Base-by-base conservation (phyloP, 2,113 vertebrate genomes). In the Calonectris borealis region DNA sequence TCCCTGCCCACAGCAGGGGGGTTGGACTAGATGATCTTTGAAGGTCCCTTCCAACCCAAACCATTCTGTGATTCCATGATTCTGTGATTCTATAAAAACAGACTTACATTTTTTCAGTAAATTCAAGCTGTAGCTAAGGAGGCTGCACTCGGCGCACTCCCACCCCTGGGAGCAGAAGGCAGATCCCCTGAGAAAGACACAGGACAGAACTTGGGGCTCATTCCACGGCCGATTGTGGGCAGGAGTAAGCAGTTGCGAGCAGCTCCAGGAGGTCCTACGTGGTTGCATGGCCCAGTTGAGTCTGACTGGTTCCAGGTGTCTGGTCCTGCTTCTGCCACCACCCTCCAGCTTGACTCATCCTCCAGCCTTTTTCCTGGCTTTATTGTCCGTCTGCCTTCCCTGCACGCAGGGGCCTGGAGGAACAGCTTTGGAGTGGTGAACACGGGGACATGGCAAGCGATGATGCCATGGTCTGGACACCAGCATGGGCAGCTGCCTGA, bases 171-270 rank as follows among this genome's bases (percentile, higher is more conserved):
- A 72, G 58, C 29, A 81, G 58, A 25, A 42, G 65, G 12, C 19
- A 42, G n/a, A 42, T 49, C 7, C 40, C 40, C 22, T 2, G 3
- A 49, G 42, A 25, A 64, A 11, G 34, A n/a, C 10, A 6, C 58
- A 31, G 51, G 49, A 16, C 24, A 57, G 68, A 81, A 27, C 58
- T 2, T 17, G 25, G 49, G 49, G 19, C n/a, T 65, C 24, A 65
- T 5, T 0, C 29, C 4, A 3, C 0, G 1, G 51, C 9, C 1
- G 32, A 27, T 1, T 44, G 38, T 10, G 17, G 22, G 19, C 40
- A 40, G 57, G 26, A 46, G 32, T 8, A 6, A 51, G 36, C 46
- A 68, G 51, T 27, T 2, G 1, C 1, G 1, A 52, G 26, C 16
- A 81, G 25, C 25, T 81, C 51, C 0, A 1, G 18, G 27, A 61